Conservation (phyloP, 2,888 invertebrate species). For the Polietes domitor region DNA sequence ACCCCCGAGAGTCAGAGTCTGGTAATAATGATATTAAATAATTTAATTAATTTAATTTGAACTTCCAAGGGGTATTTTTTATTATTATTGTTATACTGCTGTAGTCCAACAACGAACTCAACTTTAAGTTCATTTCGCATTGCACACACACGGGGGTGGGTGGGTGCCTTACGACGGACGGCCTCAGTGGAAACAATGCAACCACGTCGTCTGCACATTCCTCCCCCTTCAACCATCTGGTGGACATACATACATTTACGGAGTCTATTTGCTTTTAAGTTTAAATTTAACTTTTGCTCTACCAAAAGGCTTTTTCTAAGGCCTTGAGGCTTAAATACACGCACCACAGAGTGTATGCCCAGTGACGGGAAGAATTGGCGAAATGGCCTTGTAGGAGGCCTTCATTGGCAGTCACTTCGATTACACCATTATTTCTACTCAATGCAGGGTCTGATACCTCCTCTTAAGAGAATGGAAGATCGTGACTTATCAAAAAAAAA, state of each 20-base stretch:
- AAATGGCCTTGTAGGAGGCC: too few species aligned
- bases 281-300: constrained; percentile 55
- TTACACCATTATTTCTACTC: too few species aligned
- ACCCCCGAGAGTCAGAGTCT: constrained; percentile 62
- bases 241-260: background rate
- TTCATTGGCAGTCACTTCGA: too few species aligned
- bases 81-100: background rate
- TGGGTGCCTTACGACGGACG: background rate
- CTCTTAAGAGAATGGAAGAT: too few species aligned
- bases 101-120: constrained; percentile 43
- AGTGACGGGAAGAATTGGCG: too few species aligned
- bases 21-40: constrained; percentile 65
- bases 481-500: too few species aligned
- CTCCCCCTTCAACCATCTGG: background rate
- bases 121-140: constrained; percentile 53
- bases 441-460: too few species aligned
- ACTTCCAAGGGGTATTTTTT: constrained; percentile 49
- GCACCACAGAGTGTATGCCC: background rate
- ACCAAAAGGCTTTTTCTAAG: constrained; percentile 43
- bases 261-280: constrained; percentile 59
- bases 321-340: constrained; percentile 51
- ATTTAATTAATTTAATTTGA: constrained; percentile 67
- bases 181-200: background rate
- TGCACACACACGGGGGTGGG: constrained; percentile 14
- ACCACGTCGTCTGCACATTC: background rate